These are phyloP conservation scores for Eleginops maclovinus DNA, from an alignment of 2,113 vertebrate genomes.

Conservation along the genomic window DNA sequence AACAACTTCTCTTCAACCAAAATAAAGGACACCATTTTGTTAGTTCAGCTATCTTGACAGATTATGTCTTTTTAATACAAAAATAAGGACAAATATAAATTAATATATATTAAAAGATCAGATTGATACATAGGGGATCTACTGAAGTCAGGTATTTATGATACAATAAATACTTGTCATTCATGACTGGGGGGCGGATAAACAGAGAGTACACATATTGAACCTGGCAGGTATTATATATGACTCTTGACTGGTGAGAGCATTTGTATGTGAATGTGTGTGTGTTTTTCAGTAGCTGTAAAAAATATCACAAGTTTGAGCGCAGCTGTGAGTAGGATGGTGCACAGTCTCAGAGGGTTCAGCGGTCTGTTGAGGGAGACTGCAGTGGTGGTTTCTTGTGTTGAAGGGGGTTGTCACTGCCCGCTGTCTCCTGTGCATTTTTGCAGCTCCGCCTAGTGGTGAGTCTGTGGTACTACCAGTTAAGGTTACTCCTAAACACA, in stretches of 20 bases:
- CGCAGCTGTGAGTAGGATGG: conserved; percentile 59
- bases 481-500: conserved; percentile 71
- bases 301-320: conserved; percentile 63
- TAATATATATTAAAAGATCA: conserved; percentile 99
- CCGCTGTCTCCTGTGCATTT: conserved; percentile 45
- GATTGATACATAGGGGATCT: conserved; percentile 92
- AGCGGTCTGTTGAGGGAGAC: conserved; percentile 54
- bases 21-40: conserved; percentile 90
- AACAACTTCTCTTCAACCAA: conserved; percentile 82
- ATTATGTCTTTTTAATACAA: conserved; percentile 92
- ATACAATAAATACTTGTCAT: conserved; percentile 99
- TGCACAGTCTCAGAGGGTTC: conserved; percentile 71
- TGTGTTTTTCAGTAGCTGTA: conserved; percentile 75
- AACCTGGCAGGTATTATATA: conserved; percentile 87
- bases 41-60: conserved; percentile 91
- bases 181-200: conserved; percentile 82
- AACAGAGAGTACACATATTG: conserved; percentile 64
- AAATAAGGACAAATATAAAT: conserved; percentile 99
- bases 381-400: conserved; percentile 58
- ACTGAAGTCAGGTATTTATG: conserved; percentile 94
- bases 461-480: conserved; percentile 77
- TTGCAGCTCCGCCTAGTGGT: conserved; percentile 67
- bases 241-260: conserved; percentile 88
- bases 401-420: conserved; percentile 35
- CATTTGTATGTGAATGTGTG: conserved; percentile 75